A percentile compares a stretch with the other conserved stretches of the same genome.
These are phyloP conservation scores for Sebastes glaucus DNA, from an alignment of 2,797 vertebrate genomes.

Conservation along the genomic window DNA sequence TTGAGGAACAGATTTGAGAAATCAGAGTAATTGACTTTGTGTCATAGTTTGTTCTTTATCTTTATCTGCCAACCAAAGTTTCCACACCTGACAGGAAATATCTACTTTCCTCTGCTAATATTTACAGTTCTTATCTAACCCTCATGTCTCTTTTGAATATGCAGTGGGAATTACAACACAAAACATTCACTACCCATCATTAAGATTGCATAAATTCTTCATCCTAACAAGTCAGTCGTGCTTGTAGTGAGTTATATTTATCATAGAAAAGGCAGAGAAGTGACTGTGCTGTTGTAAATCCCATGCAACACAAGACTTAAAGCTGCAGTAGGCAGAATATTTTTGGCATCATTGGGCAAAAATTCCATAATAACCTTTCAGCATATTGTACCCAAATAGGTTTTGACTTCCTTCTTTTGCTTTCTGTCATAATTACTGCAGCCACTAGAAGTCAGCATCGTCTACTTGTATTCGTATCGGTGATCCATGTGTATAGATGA, in stretches of 20 bases:
- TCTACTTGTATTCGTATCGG: no score
- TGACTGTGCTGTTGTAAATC: neutral
- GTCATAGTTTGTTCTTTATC: constrained; percentile 1
- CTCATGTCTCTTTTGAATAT: neutral
- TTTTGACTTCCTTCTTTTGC: no score
- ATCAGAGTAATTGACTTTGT: constrained; percentile 16
- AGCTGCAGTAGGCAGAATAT: no score
- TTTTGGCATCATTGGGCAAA: no score
- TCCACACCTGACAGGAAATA: neutral
- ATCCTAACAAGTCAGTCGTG: neutral
- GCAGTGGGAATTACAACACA: neutral
- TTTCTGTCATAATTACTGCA: no score
- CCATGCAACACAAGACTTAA: neutral
- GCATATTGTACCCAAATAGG: no score
- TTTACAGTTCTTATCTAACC: neutral
- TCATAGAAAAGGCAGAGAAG: neutral
- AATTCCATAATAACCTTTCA: no score
- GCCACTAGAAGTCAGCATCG: no score
- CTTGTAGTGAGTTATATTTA: neutral
- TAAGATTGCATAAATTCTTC: neutral
- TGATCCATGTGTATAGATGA: no score
- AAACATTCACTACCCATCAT: neutral
- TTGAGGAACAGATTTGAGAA: constrained; percentile 9
- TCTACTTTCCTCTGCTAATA: neutral
- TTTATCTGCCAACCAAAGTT: constrained; percentile 1